Evolutionary conservation across 2,888 invertebrate genomes (phyloP).

Genomic region (Salpingus planirostris): DNA sequence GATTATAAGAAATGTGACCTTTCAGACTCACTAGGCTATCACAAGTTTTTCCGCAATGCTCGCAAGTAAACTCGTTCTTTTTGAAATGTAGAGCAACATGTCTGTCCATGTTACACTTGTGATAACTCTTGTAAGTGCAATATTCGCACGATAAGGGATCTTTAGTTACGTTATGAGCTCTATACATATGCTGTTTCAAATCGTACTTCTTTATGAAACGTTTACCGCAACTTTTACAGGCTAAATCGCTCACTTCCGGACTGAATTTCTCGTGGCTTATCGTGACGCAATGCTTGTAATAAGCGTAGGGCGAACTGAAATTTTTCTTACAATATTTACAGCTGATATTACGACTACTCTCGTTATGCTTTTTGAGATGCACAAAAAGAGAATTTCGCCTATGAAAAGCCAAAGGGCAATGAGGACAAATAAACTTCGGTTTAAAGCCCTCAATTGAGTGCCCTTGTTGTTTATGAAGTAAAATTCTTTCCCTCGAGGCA

Average conservation of each 20-base stretch:
- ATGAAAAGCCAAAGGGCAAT: conserved; percentile 15
- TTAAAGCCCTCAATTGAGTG: conserved; percentile 21
- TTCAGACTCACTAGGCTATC: conserved; percentile 33
- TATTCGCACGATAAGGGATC: conserved; percentile 28
- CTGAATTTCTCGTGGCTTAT: conserved; percentile 23
- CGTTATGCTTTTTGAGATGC: too few relatives aligned
- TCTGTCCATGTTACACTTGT: conserved; percentile 31
- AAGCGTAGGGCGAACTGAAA: conserved; percentile 19
- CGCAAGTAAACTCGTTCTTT: conserved; percentile 31
- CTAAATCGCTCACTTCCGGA: conserved; percentile 23
- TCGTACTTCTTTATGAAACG: conserved; percentile 31
- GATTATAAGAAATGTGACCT: conserved; percentile 35
- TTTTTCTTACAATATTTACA: conserved; percentile 24
- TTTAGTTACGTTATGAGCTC: conserved; percentile 31
- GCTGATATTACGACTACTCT: too few relatives aligned
- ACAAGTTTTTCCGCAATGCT: conserved; percentile 36
- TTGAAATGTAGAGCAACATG: conserved; percentile 34
- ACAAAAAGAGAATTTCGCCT: too few relatives aligned
- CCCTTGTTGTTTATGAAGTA: conserved; percentile 20
- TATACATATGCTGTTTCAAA: conserved; percentile 30
- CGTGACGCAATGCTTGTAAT: conserved; percentile 22
- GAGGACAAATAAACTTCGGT: conserved; percentile 20
- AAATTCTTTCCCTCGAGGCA: conserved; percentile 29
- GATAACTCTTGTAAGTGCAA: conserved; percentile 31
- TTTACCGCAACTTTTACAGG: conserved; percentile 32